phyloP scores from a whole-genome alignment of 2,113 vertebrate genomes.

The Thymallus thymallus region DNA sequence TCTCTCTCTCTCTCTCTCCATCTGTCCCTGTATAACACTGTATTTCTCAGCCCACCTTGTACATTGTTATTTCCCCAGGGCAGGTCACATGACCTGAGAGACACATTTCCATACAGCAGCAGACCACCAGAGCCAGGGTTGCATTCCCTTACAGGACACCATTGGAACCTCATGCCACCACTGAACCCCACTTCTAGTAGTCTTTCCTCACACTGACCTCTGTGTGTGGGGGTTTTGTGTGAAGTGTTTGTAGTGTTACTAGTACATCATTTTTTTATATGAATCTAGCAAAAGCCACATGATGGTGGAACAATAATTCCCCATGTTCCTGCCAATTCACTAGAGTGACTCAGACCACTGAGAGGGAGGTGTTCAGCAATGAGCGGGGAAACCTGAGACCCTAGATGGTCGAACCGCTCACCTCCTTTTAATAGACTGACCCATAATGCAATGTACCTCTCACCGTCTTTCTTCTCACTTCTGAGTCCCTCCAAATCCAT shows the following conservation, averaged over 20 bases:
- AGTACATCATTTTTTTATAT: background rate
- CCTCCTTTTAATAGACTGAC: background rate
- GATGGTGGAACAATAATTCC: too few relatives aligned
- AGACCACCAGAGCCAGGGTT: background rate
- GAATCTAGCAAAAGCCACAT: too few relatives aligned
- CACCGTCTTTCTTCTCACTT: too few relatives aligned
- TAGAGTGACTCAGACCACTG: conserved; percentile 23
- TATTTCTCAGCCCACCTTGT: conserved; percentile 52
- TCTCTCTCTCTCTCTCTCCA: conserved; percentile 32
- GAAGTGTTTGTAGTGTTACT: too few relatives aligned
- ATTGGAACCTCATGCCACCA: background rate
- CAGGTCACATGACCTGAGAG: conserved; percentile 41
- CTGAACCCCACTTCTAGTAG: background rate
- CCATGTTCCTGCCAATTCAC: conserved; percentile 1
- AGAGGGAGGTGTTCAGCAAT: conserved; percentile 9
- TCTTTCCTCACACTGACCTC: background rate
- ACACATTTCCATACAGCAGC: conserved; percentile 25
- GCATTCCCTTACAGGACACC: conserved; percentile 30
- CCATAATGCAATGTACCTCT: too few relatives aligned
- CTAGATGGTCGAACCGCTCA: background rate
- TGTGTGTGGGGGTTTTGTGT: too few relatives aligned
- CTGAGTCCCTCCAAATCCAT: too few relatives aligned
- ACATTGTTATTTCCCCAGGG: conserved; percentile 55
- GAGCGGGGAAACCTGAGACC: conserved; percentile 37
- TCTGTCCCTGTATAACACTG: conserved; percentile 71